A percentile compares a stretch with the other conserved stretches of the same genome.
Conservation (phyloP, 2,888 invertebrate species). For the Itoplectis maculator region DNA sequence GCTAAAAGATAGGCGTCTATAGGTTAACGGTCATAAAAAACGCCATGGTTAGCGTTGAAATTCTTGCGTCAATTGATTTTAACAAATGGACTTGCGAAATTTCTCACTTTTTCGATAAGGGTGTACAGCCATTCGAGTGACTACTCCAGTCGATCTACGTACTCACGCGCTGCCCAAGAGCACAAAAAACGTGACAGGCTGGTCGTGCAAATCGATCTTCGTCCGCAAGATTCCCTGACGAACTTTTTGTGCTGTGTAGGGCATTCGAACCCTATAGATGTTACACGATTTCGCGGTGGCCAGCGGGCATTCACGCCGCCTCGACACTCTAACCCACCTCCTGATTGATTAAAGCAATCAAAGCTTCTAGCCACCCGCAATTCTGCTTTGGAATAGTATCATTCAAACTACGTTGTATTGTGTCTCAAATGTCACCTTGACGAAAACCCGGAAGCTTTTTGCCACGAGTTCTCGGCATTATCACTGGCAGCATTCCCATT, state of each 20-base stretch:
- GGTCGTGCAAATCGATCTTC: conserved; percentile 48
- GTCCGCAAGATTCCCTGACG: background rate
- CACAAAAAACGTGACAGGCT: conserved; percentile 25
- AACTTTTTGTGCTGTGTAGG: conserved; percentile 27
- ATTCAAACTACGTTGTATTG: background rate
- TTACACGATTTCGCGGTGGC: conserved; percentile 10
- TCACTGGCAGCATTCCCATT: background rate
- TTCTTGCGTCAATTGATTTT: no score
- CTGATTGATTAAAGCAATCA: conserved; percentile 54
- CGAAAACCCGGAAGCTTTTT: background rate
- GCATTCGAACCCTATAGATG: conserved; percentile 19
- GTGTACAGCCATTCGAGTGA: no score
- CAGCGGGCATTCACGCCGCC: conserved; percentile 3
- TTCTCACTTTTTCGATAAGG: no score
- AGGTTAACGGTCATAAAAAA: no score
- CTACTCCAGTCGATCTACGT: no score
- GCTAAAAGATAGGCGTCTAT: no score
- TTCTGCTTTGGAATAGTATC: background rate
- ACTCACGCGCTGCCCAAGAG: background rate
- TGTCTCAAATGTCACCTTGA: background rate
- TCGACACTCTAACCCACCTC: conserved; percentile 1
- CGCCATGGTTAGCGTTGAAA: no score
- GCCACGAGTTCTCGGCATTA: background rate
- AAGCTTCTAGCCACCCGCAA: conserved; percentile 3
- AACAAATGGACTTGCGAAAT: no score